These are phyloP conservation scores for Cryptocephalus primarius DNA, from an alignment of 2,888 invertebrate species.

Conservation along the genomic window DNA sequence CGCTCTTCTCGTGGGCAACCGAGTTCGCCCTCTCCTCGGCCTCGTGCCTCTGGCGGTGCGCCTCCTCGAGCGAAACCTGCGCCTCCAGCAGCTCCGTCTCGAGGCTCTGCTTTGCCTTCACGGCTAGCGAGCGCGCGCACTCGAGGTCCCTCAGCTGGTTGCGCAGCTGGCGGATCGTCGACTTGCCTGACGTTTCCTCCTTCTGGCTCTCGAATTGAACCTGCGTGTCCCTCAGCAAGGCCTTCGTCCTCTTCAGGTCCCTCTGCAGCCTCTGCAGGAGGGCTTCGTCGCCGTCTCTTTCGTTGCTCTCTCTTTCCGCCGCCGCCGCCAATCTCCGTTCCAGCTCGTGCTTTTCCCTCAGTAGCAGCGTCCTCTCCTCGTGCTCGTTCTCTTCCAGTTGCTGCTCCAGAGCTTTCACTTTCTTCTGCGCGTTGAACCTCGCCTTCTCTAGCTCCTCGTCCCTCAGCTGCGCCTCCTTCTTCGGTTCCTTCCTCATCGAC, in stretches of 20 bases:
- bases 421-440: constrained; percentile 81
- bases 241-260: too few species aligned
- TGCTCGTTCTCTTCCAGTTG: constrained; percentile 90
- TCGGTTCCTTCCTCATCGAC: too few species aligned
- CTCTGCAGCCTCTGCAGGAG: too few species aligned
- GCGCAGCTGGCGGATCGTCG: too few species aligned
- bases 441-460: constrained; percentile 92
- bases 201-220: too few species aligned
- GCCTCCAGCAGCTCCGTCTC: constrained; percentile 83
- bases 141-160: constrained; percentile 92
- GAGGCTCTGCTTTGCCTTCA: too few species aligned
- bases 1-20: constrained; percentile 68
- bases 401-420: constrained; percentile 80
- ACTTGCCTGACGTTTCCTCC: too few species aligned
- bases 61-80: constrained; percentile 72
- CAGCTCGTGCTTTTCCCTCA: constrained; percentile 84
- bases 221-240: too few species aligned
- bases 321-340: constrained; percentile 75
- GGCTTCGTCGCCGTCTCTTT: constrained; percentile 62
- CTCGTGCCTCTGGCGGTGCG: constrained; percentile 58
- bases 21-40: constrained; percentile 66
- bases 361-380: constrained; percentile 66
- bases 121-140: constrained; percentile 69
- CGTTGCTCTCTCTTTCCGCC: constrained; percentile 64
- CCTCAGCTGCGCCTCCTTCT: too few species aligned